Percentiles rank a stretch among this genome's conserved stretches.
phyloP scores from a whole-genome alignment of 2,888 invertebrate genomes.

The Phaonia tiefii region DNA sequence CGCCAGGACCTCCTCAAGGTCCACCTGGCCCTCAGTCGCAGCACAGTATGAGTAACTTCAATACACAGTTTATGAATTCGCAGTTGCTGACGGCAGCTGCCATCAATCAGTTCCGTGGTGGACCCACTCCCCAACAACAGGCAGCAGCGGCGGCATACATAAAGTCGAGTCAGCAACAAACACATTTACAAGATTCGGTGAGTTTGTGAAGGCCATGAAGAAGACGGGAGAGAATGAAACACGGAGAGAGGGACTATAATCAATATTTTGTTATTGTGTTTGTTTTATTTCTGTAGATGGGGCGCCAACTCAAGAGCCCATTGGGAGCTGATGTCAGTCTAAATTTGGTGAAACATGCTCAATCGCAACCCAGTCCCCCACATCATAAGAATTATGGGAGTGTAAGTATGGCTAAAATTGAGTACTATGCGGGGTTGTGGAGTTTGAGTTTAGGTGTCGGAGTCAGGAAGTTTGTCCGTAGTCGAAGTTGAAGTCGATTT shows the following conservation, averaged over 20 bases:
- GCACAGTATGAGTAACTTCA: slow-evolving; percentile 80
- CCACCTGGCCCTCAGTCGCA: slow-evolving; percentile 76
- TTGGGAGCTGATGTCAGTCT: slow-evolving; percentile 79
- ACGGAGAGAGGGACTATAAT: no score
- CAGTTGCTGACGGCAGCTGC: slow-evolving; percentile 84
- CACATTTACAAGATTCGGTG: slow-evolving; percentile 81
- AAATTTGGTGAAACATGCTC: slow-evolving; percentile 80
- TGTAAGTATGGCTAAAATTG: slow-evolving; percentile 78
- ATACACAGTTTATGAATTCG: slow-evolving; percentile 83
- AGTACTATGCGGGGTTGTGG: no score
- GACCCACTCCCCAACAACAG: slow-evolving; percentile 76
- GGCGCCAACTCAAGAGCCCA: slow-evolving; percentile 80
- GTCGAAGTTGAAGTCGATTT: no score
- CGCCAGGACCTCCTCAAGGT: slow-evolving; percentile 76
- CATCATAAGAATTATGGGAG: slow-evolving; percentile 80
- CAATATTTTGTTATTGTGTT: slow-evolving; percentile 19
- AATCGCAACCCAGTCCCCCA: slow-evolving; percentile 80
- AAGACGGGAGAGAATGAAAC: not conserved
- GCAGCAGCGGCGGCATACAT: slow-evolving; percentile 78
- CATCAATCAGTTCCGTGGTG: slow-evolving; percentile 80
- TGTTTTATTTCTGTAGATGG: slow-evolving; percentile 73
- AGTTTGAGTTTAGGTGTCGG: not conserved
- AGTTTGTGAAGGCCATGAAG: slow-evolving; percentile 64
- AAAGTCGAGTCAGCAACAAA: slow-evolving; percentile 78
- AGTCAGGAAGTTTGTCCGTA: no score